A percentile compares a stretch with the other conserved stretches of the same genome.
Evolutionary conservation across 2,797 vertebrate species (phyloP).

Genomic region (Dicrostonyx torquatus): DNA sequence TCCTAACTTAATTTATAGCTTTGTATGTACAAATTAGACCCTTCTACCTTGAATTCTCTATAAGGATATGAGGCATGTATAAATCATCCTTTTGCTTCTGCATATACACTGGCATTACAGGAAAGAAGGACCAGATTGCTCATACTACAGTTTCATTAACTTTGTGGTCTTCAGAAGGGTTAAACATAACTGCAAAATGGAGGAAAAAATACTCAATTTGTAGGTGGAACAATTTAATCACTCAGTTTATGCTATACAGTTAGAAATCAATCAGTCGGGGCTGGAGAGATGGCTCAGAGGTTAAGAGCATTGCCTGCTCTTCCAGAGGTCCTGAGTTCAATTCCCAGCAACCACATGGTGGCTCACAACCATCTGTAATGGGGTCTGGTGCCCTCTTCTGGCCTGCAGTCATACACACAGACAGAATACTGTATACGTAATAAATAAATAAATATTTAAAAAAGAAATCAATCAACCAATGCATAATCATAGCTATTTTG

Average conservation of each 20-base stretch:
- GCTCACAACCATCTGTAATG: too few relatives aligned
- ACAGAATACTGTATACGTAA: too few relatives aligned
- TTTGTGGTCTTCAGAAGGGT: background rate
- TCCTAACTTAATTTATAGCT: constrained; percentile 34
- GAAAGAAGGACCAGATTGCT: background rate
- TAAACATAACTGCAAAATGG: constrained; percentile 5
- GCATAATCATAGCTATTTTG: background rate
- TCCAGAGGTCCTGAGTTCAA: too few relatives aligned
- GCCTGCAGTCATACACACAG: too few relatives aligned
- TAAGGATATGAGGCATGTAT: background rate
- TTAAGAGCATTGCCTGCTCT: too few relatives aligned
- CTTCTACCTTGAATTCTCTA: constrained; percentile 23
- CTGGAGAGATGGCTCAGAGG: too few relatives aligned
- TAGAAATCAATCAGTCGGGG: background rate
- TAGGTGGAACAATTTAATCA: constrained; percentile 9
- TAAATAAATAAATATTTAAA: too few relatives aligned
- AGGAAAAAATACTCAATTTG: background rate
- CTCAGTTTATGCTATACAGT: background rate
- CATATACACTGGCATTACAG: background rate
- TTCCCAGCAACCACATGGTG: too few relatives aligned
- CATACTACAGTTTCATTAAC: background rate
- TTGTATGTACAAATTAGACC: background rate
- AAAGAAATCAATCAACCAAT: background rate
- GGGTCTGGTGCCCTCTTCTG: too few relatives aligned
- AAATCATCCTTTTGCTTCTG: background rate